Conservation (phyloP, 2,113 vertebrate genomes). For the Sapajus apella region DNA sequence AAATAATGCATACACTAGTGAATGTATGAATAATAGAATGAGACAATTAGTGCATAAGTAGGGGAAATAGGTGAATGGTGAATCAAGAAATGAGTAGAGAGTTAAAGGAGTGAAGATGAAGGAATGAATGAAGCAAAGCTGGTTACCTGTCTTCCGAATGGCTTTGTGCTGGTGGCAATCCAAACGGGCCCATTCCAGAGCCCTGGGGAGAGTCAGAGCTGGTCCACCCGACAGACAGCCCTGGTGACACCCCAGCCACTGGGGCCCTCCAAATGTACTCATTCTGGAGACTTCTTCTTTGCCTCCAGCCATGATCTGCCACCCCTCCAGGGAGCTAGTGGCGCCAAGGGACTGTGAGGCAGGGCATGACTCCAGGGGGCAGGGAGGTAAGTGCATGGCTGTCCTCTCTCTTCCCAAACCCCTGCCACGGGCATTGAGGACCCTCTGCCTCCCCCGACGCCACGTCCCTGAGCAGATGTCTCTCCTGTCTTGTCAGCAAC, state of each 20-base stretch:
- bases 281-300: background rate
- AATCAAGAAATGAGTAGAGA: background rate
- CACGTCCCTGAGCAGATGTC: background rate
- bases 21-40: background rate
- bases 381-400: background rate
- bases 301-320: background rate
- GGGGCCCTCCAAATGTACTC: background rate
- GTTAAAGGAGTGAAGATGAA: background rate
- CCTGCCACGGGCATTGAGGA: background rate
- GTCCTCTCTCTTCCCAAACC: background rate
- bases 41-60: background rate
- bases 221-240: background rate
- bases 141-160: background rate
- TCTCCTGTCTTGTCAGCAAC: conserved; percentile 41
- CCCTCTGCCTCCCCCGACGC: background rate
- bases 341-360: background rate
- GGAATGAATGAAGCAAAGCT: background rate
- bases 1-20: background rate
- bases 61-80: background rate
- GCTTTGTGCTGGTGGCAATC: background rate
- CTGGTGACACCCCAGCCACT: background rate
- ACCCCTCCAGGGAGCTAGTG: fast-evolving
- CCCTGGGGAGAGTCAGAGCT: background rate
- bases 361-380: background rate
- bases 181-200: background rate